Base-by-base conservation (phyloP, 2,888 invertebrate genomes). In the Drosophila pseudotalamancana region DNA sequence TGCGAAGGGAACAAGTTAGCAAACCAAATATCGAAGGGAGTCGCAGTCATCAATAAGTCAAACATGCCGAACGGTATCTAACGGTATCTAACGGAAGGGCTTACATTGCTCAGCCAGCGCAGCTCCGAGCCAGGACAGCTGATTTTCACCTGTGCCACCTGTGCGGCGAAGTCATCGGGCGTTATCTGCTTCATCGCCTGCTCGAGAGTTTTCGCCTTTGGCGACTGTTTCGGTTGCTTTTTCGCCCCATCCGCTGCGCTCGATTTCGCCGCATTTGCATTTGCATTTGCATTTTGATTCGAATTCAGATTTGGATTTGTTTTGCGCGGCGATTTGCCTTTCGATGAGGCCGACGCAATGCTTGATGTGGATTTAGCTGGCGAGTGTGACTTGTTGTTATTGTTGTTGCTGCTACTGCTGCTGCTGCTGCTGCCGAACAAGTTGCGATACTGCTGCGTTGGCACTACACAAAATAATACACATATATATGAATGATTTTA, bases 71-170 rank as follows among this genome's bases (percentile, higher is more conserved):
- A n/a, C n/a, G n/a, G n/a, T n/a, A n/a, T n/a, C n/a, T n/a, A n/a
- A n/a, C n/a, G n/a, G n/a, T n/a, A n/a, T n/a, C n/a, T n/a, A n/a
- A n/a, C n/a, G n/a, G n/a, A n/a, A n/a, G n/a, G n/a, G 6, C 94
- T 93, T 45, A 96, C 92, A 87, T 95, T 95, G 87, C 95, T 95
- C 21, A 96, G 87, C 95, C 96, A 94, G 19, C 94, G 92, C 31
- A 94, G 89, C 6, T 95, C 95, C n/a, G 94, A 94, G 32, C 94
- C 95, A 0, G 95, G 94, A 89, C 94, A 96, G 60, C 94, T 92
- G 2, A 92, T 83, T 89, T 94, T 94, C 46, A 94, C 93, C 16
- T 93, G 93, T 59, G 94, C 92, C 77, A 93, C 89, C 39, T 93
- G 86, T 45, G 91, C 90, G 49, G 90, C 90, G 69, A 93, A 91